Conservation (phyloP, 2,113 vertebrate genomes). For the Hymenochirus boettgeri region DNA sequence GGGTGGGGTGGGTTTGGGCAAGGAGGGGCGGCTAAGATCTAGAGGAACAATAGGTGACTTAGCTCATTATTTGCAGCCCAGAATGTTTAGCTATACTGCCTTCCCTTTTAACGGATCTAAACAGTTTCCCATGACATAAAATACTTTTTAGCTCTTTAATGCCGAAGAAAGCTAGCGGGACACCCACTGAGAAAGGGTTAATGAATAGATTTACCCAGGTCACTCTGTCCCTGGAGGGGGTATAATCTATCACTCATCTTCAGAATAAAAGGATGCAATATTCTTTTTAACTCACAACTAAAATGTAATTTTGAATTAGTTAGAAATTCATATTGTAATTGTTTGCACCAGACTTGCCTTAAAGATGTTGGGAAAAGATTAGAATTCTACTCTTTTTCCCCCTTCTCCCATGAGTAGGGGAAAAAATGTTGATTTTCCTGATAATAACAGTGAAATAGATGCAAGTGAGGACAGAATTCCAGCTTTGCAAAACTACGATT, state of each 20-base stretch:
- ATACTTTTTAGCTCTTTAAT: constrained; percentile 12
- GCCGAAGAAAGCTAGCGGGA: constrained; percentile 13
- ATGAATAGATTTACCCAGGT: constrained; percentile 16
- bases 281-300: constrained; percentile 15
- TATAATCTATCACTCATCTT: constrained; percentile 31
- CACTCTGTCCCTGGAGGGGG: constrained; percentile 26
- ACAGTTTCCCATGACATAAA: constrained; percentile 17
- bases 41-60: constrained; percentile 2
- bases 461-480: constrained; percentile 43
- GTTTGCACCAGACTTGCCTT: neutral
- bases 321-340: constrained; percentile 11
- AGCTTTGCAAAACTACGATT: constrained; percentile 32
- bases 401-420: constrained; percentile 47
- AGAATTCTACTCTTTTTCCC: constrained; percentile 49
- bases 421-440: constrained; percentile 53
- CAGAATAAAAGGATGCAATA: constrained; percentile 16
- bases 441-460: constrained; percentile 51
- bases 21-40: too few relatives aligned
- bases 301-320: constrained; percentile 2
- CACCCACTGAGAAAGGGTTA: constrained; percentile 25
- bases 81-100: neutral
- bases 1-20: neutral
- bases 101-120: constrained; percentile 4
- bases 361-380: constrained; percentile 44
- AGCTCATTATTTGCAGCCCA: neutral